phyloP scores from a whole-genome alignment of 1,140 invertebrate species.

The Lethocerus indicus region DNA sequence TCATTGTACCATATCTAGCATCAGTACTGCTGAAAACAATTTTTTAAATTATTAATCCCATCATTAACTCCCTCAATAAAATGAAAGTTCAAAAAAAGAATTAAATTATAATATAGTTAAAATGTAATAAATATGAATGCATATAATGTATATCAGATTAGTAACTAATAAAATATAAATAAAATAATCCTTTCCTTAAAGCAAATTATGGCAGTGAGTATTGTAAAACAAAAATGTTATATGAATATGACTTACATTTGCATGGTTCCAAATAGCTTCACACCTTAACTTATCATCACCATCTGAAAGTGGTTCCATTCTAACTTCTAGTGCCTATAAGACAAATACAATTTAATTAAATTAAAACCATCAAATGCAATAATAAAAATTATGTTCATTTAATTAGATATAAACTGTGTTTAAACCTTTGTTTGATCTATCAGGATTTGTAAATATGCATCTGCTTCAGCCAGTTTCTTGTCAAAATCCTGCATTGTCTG shows the following conservation, averaged over 20 bases:
- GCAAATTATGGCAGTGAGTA: too few relatives aligned
- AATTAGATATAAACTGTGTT: neutral
- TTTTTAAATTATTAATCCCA: too few relatives aligned
- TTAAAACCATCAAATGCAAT: neutral
- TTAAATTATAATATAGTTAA: too few relatives aligned
- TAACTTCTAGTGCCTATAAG: conserved; percentile 25
- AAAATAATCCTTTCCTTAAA: too few relatives aligned
- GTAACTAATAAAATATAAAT: too few relatives aligned
- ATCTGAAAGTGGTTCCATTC: conserved; percentile 27
- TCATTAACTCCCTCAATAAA: too few relatives aligned
- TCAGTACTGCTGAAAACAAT: too few relatives aligned
- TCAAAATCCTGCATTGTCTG: conserved; percentile 67
- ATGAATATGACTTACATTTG: conserved; percentile 32
- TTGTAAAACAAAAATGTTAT: neutral
- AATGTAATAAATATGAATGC: too few relatives aligned
- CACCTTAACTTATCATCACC: conserved; percentile 27
- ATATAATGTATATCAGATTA: too few relatives aligned
- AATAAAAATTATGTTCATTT: neutral
- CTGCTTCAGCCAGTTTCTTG: conserved; percentile 81
- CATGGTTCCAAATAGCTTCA: conserved; percentile 32
- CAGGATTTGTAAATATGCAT: conserved; percentile 89
- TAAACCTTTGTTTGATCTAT: conserved; percentile 79
- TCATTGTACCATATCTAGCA: too few relatives aligned
- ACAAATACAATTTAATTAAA: neutral
- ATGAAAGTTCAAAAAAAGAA: too few relatives aligned